Evolutionary conservation across 1,140 invertebrate species (phyloP).

Genomic region (Drosophila kohkoa): DNA sequence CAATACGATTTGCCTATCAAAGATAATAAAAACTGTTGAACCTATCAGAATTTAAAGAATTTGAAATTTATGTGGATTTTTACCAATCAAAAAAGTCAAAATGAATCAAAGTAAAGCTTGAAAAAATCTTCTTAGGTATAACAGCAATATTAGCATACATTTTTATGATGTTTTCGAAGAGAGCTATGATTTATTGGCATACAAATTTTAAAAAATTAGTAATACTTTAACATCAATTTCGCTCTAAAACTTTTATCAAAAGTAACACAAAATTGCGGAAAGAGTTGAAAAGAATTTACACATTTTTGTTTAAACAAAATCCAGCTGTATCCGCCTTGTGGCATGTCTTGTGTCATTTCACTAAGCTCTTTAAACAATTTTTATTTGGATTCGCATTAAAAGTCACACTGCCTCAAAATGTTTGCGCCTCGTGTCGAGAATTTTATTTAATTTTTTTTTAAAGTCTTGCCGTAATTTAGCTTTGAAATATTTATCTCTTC

Average conservation of each 20-base stretch:
- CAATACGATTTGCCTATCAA: too few relatives aligned
- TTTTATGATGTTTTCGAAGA: too few relatives aligned
- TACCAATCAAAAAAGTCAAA: too few relatives aligned
- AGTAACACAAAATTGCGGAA: not conserved
- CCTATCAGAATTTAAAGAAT: too few relatives aligned
- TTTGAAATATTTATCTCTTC: constrained; percentile 43
- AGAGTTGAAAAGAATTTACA: constrained; percentile 7
- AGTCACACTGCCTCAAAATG: constrained; percentile 47
- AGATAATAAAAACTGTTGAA: too few relatives aligned
- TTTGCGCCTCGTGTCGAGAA: constrained; percentile 41
- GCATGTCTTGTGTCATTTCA: constrained; percentile 10
- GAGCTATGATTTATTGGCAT: too few relatives aligned
- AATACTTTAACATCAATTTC: not conserved
- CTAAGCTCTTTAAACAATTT: constrained; percentile 32
- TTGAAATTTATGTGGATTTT: too few relatives aligned
- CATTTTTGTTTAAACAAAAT: constrained; percentile 10
- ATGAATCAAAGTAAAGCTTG: too few relatives aligned
- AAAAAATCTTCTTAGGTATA: too few relatives aligned
- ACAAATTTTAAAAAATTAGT: not conserved
- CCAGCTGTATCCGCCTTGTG: not conserved
- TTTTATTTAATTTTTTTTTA: constrained; percentile 13
- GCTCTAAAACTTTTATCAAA: not conserved
- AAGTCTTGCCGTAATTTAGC: constrained; percentile 15
- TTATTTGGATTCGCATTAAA: constrained; percentile 46
- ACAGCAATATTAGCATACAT: too few relatives aligned